Percentiles rank a stretch among this genome's conserved stretches.
These are phyloP conservation scores for Cancer borealis DNA, from an alignment of 2,888 invertebrate species.

Conservation along the genomic window DNA sequence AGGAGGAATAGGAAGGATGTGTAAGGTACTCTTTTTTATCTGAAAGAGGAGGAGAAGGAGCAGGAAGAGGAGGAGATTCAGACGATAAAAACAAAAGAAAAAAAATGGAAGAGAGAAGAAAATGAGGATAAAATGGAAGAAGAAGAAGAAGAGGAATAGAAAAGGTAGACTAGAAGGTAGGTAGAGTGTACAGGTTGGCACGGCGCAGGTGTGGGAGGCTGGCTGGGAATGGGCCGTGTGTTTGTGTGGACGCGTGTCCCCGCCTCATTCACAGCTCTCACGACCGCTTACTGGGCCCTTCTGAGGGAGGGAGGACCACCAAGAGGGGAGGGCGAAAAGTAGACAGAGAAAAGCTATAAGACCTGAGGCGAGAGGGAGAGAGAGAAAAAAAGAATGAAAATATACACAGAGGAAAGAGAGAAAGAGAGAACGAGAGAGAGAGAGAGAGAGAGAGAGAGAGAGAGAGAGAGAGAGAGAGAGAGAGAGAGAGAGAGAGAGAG, in stretches of 20 bases:
- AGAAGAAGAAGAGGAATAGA: background rate
- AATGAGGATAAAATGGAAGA: background rate
- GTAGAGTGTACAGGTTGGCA: background rate
- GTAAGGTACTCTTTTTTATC: too few relatives aligned
- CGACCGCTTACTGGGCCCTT: slow-evolving; percentile 46
- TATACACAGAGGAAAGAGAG: background rate
- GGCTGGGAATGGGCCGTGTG: slow-evolving; percentile 53
- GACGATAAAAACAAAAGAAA: background rate
- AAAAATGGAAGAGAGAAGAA: too few relatives aligned
- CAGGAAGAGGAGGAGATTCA: background rate
- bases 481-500: slow-evolving; percentile 53
- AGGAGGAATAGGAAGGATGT: background rate
- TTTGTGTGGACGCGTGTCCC: slow-evolving; percentile 50
- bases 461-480: slow-evolving; percentile 53
- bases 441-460: slow-evolving; percentile 44
- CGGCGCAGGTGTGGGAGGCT: slow-evolving; percentile 48
- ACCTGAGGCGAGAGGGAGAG: slow-evolving; percentile 35
- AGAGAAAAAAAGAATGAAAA: background rate
- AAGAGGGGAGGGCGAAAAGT: background rate
- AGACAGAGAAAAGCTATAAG: slow-evolving; percentile 7
- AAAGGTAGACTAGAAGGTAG: background rate
- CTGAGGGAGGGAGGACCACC: slow-evolving; percentile 15
- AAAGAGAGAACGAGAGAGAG: background rate
- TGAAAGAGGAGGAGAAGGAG: background rate
- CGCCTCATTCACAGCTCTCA: slow-evolving; percentile 47